Evolutionary conservation across 2,888 invertebrate species (phyloP).

Genomic region (Apantesis nais): DNA sequence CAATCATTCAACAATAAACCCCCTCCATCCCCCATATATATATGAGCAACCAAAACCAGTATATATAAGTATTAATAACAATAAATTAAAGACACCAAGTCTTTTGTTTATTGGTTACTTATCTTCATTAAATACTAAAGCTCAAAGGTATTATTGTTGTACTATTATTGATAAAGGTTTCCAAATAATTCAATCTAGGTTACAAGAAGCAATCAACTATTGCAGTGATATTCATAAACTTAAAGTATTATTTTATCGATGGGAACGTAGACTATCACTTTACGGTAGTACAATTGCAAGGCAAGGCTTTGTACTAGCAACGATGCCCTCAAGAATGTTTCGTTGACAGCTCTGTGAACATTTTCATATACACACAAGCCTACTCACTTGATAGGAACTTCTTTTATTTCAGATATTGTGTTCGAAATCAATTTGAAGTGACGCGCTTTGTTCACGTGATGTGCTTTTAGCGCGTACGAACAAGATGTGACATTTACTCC

Average conservation of each 20-base stretch:
- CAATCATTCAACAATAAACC: not conserved
- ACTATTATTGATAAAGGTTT: no score
- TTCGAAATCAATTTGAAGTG: no score
- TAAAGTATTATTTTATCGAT: conserved; percentile 13
- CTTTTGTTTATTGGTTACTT: no score
- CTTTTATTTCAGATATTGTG: not conserved
- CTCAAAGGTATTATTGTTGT: no score
- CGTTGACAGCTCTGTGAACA: conserved; percentile 52
- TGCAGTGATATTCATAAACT: not conserved
- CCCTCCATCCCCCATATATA: no score
- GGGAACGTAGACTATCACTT: conserved; percentile 45
- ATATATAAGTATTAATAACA: no score
- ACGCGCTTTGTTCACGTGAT: no score
- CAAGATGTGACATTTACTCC: no score
- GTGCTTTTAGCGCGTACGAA: no score
- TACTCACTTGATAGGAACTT: not conserved
- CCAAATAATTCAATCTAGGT: not conserved
- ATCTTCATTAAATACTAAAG: no score
- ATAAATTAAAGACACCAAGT: no score
- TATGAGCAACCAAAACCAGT: no score
- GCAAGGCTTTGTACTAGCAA: conserved; percentile 56
- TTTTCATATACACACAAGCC: conserved; percentile 32
- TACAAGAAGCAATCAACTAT: not conserved
- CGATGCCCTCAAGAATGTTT: conserved; percentile 48
- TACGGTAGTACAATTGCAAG: conserved; percentile 55